Evolutionary conservation across 2,113 vertebrate genomes (phyloP).

Genomic region (Calyptommatus sinebrachiatus): DNA sequence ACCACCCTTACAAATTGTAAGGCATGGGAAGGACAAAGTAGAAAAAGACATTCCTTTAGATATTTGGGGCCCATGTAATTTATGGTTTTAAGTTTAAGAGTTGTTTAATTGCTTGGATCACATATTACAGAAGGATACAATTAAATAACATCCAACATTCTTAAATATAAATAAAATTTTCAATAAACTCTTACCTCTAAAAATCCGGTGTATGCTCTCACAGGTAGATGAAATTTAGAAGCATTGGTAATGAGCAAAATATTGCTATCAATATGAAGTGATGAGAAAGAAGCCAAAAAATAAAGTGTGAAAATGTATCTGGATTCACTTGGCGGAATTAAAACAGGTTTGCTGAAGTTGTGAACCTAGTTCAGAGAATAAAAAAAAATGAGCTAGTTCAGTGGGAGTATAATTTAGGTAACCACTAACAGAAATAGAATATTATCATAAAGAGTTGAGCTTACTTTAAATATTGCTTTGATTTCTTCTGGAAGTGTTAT

Average conservation of each 20-base stretch:
- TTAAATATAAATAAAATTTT: constrained; percentile 22
- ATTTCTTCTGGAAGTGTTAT: constrained; percentile 90
- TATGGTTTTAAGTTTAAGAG: not conserved
- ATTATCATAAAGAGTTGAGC: constrained; percentile 1
- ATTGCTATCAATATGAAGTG: constrained; percentile 93
- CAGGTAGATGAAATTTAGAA: constrained; percentile 95
- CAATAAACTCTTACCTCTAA: constrained; percentile 83
- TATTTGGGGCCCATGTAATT: not conserved
- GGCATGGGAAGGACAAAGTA: too few relatives aligned
- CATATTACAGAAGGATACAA: not conserved
- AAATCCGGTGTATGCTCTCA: constrained; percentile 96
- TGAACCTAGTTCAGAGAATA: constrained; percentile 79
- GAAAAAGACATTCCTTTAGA: too few relatives aligned
- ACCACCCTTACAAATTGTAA: too few relatives aligned
- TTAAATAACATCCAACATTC: not conserved
- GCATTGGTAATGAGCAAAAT: constrained; percentile 97
- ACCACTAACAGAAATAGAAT: constrained; percentile 21
- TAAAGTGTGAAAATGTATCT: constrained; percentile 91
- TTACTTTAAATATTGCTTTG: constrained; percentile 90
- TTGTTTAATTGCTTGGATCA: not conserved
- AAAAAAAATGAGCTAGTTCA: constrained; percentile 47
- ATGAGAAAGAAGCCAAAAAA: constrained; percentile 90
- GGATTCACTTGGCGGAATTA: constrained; percentile 88
- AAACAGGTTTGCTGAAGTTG: constrained; percentile 91
- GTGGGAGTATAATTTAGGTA: not conserved